A percentile compares a stretch with the other conserved stretches of the same genome.
These are phyloP conservation scores for Urocyon cinereoargenteus DNA, from an alignment of 2,797 vertebrate genomes.

Conservation along the genomic window DNA sequence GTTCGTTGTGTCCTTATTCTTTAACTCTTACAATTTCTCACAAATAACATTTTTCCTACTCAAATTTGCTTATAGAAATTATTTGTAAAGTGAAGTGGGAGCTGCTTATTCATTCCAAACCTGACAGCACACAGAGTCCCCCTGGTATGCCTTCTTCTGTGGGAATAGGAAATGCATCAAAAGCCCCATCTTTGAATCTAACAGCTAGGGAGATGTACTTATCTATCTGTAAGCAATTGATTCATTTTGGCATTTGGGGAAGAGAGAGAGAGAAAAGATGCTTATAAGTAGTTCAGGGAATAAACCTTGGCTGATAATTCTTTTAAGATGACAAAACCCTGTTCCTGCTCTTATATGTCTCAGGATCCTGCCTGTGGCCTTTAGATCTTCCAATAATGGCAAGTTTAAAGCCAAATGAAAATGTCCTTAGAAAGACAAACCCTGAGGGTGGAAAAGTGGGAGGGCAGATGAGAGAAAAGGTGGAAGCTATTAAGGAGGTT, in stretches of 20 bases:
- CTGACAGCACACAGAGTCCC: not conserved
- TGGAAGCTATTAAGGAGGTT: not conserved
- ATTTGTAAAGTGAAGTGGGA: not conserved
- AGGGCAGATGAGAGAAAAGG: not conserved
- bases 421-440: not conserved
- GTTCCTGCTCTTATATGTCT: not conserved
- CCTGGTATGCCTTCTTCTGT: not conserved
- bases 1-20: not conserved
- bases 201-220: not conserved
- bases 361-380: not conserved
- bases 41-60: not conserved
- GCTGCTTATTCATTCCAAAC: not conserved
- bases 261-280: not conserved
- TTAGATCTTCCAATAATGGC: not conserved
- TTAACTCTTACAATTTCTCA: not conserved
- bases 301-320: not conserved
- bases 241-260: not conserved
- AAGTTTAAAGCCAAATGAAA: constrained; percentile 22
- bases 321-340: not conserved
- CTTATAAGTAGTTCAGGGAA: not conserved
- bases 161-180: not conserved
- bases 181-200: not conserved
- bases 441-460: not conserved
- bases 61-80: not conserved
- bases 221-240: not conserved